Evolutionary conservation across 2,113 vertebrate genomes (phyloP).

Genomic region (Oxygymnocypris stewartii): DNA sequence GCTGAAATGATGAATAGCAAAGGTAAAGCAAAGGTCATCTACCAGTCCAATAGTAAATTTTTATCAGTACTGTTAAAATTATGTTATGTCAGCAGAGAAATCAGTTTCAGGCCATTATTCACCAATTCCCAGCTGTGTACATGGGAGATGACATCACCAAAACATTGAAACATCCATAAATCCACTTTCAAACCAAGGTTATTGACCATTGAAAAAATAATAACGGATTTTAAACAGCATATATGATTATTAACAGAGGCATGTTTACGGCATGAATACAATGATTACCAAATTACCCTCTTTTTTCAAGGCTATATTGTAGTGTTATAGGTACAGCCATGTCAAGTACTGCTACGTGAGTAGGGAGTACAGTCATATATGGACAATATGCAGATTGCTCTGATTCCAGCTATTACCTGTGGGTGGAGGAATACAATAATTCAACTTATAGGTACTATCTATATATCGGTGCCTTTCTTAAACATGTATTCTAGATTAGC

Average conservation of each 20-base stretch:
- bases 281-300: slow-evolving; percentile 24
- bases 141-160: slow-evolving; percentile 29
- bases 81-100: slow-evolving; percentile 28
- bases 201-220: slow-evolving; percentile 14
- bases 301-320: background rate
- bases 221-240: slow-evolving; percentile 28
- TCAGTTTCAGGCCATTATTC: slow-evolving; percentile 26
- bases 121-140: slow-evolving; percentile 25
- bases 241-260: slow-evolving; percentile 21
- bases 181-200: slow-evolving; percentile 25
- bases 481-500: background rate
- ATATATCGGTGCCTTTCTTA: background rate
- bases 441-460: background rate
- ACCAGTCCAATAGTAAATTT: slow-evolving; percentile 1
- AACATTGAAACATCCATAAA: slow-evolving; percentile 6
- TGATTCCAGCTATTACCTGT: background rate
- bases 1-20: slow-evolving; percentile 11
- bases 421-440: background rate
- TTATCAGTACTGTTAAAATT: background rate
- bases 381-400: background rate
- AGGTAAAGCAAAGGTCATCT: slow-evolving; percentile 44
- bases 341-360: background rate
- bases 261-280: background rate
- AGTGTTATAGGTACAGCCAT: background rate
- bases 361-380: background rate